Evolutionary conservation across 1,140 invertebrate species (phyloP).

Genomic region (Sarcophaga peregrina): DNA sequence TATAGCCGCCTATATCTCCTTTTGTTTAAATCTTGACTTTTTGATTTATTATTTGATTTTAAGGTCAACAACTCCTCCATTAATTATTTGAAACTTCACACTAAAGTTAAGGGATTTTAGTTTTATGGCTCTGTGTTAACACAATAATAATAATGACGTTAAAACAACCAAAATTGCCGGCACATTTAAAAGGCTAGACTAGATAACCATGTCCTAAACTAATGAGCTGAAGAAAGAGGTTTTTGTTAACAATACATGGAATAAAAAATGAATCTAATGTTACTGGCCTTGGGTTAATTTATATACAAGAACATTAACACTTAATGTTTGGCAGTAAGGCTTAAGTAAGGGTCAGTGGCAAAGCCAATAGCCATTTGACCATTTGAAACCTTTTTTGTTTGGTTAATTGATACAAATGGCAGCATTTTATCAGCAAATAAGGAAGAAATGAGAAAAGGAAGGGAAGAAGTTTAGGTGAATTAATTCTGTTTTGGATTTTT

Average conservation of each 20-base stretch:
- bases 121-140: conserved; percentile 24
- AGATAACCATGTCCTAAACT: too few relatives aligned
- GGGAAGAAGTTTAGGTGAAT: background rate
- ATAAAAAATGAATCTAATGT: conserved; percentile 7
- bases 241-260: background rate
- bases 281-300: background rate
- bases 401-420: conserved; percentile 66
- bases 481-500: background rate
- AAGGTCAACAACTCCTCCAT: too few relatives aligned
- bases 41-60: too few relatives aligned
- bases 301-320: background rate
- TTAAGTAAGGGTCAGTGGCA: background rate
- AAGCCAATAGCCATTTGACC: conserved; percentile 21
- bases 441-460: background rate
- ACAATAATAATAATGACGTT: conserved; percentile 44
- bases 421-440: conserved; percentile 33
- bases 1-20: too few relatives aligned
- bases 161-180: background rate
- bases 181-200: too few relatives aligned
- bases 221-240: background rate
- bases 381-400: conserved; percentile 64
- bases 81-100: too few relatives aligned
- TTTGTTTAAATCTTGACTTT: too few relatives aligned
- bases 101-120: background rate
- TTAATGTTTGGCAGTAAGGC: background rate